A percentile compares a stretch with the other conserved stretches of the same genome.
These are phyloP conservation scores for Auanema sp. DNA, from an alignment of 2,888 invertebrate species.

Conservation along the genomic window DNA sequence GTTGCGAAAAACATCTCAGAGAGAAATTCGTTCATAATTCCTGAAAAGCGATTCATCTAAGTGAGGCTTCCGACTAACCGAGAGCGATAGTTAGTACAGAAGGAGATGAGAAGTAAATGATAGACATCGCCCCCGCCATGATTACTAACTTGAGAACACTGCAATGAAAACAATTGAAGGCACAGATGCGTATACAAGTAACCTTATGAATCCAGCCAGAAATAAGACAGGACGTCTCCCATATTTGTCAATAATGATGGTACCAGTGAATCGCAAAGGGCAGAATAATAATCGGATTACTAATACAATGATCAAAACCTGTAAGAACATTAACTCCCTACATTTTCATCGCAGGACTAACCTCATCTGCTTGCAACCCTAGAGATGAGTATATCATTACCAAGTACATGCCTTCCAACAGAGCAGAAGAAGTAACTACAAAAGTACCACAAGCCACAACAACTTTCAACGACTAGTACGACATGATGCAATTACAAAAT, in stretches of 20 bases:
- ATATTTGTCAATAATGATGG: conserved; percentile 27
- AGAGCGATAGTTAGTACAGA: conserved; percentile 5
- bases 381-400: too few species aligned
- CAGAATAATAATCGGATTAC: conserved; percentile 21
- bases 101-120: conserved; percentile 7
- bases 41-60: conserved; percentile 16
- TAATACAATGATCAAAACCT: not conserved
- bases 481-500: too few species aligned
- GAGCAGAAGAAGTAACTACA: too few species aligned
- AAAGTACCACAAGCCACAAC: too few species aligned
- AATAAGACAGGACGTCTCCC: conserved; percentile 31
- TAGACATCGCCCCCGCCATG: conserved; percentile 8
- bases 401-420: too few species aligned
- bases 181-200: not conserved
- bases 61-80: not conserved
- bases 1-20: conserved; percentile 21
- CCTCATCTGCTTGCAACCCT: too few species aligned
- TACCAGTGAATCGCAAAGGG: conserved; percentile 31
- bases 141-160: conserved; percentile 1
- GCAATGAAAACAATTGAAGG: not conserved
- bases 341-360: too few species aligned
- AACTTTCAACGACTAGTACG: too few species aligned
- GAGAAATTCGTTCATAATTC: conserved; percentile 20
- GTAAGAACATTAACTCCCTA: too few species aligned
- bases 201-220: conserved; percentile 21